Conservation (phyloP, 1,140 invertebrate genomes). For the Callitettix versicolor region DNA sequence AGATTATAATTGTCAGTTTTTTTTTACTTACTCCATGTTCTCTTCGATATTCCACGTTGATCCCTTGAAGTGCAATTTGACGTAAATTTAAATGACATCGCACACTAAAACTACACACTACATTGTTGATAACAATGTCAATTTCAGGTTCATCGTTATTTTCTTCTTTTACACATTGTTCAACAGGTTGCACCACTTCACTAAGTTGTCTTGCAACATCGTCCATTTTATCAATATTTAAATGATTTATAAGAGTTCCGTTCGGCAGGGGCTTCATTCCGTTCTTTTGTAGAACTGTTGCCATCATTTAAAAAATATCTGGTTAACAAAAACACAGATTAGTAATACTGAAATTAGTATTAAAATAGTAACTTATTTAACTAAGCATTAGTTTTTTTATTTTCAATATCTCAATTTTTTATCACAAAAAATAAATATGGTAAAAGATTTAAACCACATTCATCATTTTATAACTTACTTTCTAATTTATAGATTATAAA, state of each 20-base stretch:
- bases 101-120: conserved; percentile 95
- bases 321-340: too few species aligned
- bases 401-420: too few species aligned
- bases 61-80: conserved; percentile 82
- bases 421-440: too few species aligned
- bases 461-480: too few species aligned
- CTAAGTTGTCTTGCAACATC: not conserved
- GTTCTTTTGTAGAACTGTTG: conserved; percentile 21
- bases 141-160: conserved; percentile 37
- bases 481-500: too few species aligned
- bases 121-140: conserved; percentile 96
- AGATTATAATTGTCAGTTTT: too few species aligned
- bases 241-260: conserved; percentile 16
- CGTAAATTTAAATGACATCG: conserved; percentile 93
- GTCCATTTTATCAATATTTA: conserved; percentile 16
- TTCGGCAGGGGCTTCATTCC: conserved; percentile 23
- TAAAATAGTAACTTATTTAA: too few species aligned
- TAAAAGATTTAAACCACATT: too few species aligned
- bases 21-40: conserved; percentile 69
- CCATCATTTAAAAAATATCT: conserved; percentile 15
- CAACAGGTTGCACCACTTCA: not conserved
- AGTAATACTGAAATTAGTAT: too few species aligned
- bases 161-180: conserved; percentile 1
- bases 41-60: conserved; percentile 90
- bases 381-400: too few species aligned